A percentile compares a stretch with the other conserved stretches of the same genome.
These are phyloP conservation scores for Hypotaenidia okinawae DNA, from an alignment of 2,797 vertebrate genomes.

Conservation along the genomic window DNA sequence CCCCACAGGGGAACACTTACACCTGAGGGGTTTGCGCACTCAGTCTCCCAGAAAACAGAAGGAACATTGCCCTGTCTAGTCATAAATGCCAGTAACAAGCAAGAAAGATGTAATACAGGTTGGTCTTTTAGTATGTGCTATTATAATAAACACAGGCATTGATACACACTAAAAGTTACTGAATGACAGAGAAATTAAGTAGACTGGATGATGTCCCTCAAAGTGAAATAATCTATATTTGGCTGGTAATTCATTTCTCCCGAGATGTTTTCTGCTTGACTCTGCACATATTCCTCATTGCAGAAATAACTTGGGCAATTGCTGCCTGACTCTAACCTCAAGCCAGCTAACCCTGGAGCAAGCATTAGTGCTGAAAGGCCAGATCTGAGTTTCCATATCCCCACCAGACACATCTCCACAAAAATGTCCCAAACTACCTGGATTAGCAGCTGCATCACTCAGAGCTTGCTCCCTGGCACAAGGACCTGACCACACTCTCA, in stretches of 20 bases:
- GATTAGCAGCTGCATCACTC: not conserved
- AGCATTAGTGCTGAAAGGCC: not conserved
- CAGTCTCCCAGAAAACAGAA: not conserved
- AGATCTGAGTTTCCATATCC: not conserved
- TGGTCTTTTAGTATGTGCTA: not conserved
- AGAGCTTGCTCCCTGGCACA: not conserved
- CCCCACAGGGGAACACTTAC: not conserved
- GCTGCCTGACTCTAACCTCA: conserved; percentile 33
- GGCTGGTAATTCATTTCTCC: conserved; percentile 45
- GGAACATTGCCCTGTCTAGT: not conserved
- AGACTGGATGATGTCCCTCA: conserved; percentile 26
- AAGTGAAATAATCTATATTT: conserved; percentile 56
- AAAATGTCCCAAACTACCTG: not conserved
- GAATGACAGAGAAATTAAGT: conserved; percentile 37
- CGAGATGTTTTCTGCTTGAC: conserved; percentile 39
- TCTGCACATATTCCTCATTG: conserved; percentile 61
- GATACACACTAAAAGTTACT: conserved; percentile 20
- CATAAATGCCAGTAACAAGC: not conserved
- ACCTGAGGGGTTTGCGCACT: not conserved
- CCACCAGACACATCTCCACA: not conserved
- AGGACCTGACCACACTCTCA: not conserved
- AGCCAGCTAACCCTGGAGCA: not conserved
- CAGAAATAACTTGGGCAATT: conserved; percentile 38
- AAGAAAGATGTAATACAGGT: not conserved
- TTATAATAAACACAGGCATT: conserved; percentile 34